Evolutionary conservation across 2,113 vertebrate species (phyloP).

Genomic region (Etia nguti): DNA sequence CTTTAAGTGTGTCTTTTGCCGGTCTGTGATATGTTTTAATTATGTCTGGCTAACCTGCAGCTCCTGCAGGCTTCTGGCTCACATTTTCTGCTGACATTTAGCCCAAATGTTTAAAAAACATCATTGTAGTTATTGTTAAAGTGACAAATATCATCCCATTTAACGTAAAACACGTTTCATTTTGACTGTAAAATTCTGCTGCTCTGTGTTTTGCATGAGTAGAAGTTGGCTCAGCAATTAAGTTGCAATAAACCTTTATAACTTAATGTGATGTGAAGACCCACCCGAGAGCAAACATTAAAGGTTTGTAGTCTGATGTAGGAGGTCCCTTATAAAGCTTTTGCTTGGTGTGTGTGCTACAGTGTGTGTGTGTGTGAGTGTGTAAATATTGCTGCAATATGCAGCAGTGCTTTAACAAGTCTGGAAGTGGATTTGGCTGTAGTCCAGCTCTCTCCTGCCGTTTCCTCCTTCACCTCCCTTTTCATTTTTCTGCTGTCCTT

Average conservation of each 20-base stretch:
- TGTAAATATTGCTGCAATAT: constrained; percentile 4
- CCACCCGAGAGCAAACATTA: constrained; percentile 10
- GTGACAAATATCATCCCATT: neutral
- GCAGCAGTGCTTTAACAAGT: constrained; percentile 23
- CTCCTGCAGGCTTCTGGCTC: neutral
- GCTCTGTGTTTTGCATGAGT: neutral
- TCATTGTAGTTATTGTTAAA: neutral
- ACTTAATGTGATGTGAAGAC: constrained; percentile 27
- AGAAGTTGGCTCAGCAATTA: constrained; percentile 39
- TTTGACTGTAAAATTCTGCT: neutral
- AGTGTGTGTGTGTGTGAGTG: neutral
- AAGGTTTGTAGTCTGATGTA: neutral
- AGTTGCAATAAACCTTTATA: constrained; percentile 32
- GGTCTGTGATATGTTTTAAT: constrained; percentile 33
- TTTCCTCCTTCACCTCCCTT: neutral
- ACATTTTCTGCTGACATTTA: neutral
- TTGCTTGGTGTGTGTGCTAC: neutral
- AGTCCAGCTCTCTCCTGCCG: neutral
- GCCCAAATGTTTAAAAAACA: neutral
- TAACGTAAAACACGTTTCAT: neutral
- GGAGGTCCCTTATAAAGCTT: constrained; percentile 34
- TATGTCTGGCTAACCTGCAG: constrained; percentile 5
- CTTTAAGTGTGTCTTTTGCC: neutral
- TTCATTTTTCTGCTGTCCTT: constrained; percentile 1
- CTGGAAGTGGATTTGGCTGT: constrained; percentile 44